Evolutionary conservation across 2,113 vertebrate species (phyloP).

Genomic region (Rafetus swinhoei): DNA sequence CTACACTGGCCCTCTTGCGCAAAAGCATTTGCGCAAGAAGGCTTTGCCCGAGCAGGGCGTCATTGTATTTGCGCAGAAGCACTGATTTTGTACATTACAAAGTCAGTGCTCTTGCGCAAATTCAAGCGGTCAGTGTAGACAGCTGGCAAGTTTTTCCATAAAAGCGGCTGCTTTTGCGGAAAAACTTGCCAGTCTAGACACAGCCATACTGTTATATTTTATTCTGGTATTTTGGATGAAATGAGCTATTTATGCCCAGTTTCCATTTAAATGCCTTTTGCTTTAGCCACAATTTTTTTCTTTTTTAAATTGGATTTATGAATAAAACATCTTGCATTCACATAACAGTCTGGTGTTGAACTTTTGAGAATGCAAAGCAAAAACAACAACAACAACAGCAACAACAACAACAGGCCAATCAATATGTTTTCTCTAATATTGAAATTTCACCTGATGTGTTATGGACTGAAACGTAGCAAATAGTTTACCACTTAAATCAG

Average conservation of each 20-base stretch:
- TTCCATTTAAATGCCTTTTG: constrained; percentile 2
- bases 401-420: constrained; percentile 1
- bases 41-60: no score
- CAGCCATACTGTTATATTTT: neutral
- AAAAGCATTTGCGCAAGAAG: no score
- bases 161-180: no score
- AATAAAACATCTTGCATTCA: constrained; percentile 6
- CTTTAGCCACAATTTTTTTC: neutral
- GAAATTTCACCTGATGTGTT: constrained; percentile 30
- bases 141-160: no score
- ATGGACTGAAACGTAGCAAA: constrained; percentile 13
- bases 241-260: constrained; percentile 1
- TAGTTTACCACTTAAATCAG: constrained; percentile 16
- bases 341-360: neutral
- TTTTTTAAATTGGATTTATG: constrained; percentile 13
- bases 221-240: constrained; percentile 27
- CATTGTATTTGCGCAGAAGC: no score
- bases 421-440: neutral
- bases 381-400: constrained; percentile 12
- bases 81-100: no score
- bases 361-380: neutral
- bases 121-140: no score
- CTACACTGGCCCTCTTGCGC: no score
- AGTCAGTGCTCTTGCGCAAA: no score
- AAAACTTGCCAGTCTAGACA: no score